These are phyloP conservation scores for Diorhabda elongata DNA, from an alignment of 1,140 invertebrate genomes.

Conservation along the genomic window DNA sequence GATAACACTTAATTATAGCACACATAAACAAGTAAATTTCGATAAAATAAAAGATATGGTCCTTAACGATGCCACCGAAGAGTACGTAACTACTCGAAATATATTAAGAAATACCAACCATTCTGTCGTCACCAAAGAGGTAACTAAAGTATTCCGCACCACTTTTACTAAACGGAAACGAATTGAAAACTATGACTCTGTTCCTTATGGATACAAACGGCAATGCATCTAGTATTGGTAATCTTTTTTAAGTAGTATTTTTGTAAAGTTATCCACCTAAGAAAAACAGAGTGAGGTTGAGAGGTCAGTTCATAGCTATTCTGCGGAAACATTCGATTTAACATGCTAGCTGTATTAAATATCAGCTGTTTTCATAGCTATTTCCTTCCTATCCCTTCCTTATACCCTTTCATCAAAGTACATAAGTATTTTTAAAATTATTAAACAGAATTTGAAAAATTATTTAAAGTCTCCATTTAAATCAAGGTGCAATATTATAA, in stretches of 20 bases:
- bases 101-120: not conserved
- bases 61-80: not conserved
- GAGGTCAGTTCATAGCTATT: not conserved
- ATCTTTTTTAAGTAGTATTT: not conserved
- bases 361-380: not conserved
- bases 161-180: not conserved
- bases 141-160: not conserved
- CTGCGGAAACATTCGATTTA: not conserved
- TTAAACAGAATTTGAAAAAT: too few relatives aligned
- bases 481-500: too few relatives aligned
- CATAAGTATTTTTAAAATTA: too few relatives aligned
- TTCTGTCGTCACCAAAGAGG: not conserved
- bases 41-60: not conserved
- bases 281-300: not conserved
- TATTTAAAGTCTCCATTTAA: too few relatives aligned
- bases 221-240: not conserved
- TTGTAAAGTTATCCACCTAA: not conserved
- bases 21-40: not conserved
- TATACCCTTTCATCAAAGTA: too few relatives aligned
- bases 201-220: not conserved
- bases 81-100: not conserved
- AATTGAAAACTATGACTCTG: not conserved
- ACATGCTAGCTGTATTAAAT: not conserved
- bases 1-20: constrained; percentile 13
- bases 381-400: not conserved